phyloP scores from a whole-genome alignment of 1,140 invertebrate genomes.

The Diorhabda elongata region DNA sequence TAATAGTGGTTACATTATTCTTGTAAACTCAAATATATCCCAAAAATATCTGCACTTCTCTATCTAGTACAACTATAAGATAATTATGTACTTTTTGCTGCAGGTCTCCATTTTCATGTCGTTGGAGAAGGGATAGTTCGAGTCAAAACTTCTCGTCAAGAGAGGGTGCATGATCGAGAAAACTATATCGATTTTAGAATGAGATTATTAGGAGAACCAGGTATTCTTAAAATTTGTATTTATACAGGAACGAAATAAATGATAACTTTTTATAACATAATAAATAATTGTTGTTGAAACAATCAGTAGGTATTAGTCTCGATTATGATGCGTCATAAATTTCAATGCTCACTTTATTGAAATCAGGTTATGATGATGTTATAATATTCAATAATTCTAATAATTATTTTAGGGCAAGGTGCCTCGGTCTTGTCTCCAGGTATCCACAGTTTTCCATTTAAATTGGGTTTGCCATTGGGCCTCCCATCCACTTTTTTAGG shows the following conservation, averaged over 20 bases:
- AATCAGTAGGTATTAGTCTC: too few species aligned
- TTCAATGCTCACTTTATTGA: too few species aligned
- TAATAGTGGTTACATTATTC: too few species aligned
- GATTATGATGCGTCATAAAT: too few species aligned
- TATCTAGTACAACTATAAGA: too few species aligned
- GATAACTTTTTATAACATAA: too few species aligned
- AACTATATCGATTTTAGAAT: constrained; percentile 95
- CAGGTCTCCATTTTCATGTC: constrained; percentile 88
- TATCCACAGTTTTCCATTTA: constrained; percentile 94
- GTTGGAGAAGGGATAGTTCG: constrained; percentile 88
- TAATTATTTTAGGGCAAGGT: constrained; percentile 60
- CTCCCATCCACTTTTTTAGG: constrained; percentile 90
- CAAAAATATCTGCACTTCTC: too few species aligned
- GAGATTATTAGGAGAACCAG: constrained; percentile 84
- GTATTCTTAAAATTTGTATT: constrained; percentile 47
- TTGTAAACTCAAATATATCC: too few species aligned
- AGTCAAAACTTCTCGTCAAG: constrained; percentile 71
- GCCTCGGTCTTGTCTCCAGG: constrained; percentile 84
- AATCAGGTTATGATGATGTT: too few species aligned
- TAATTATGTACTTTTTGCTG: constrained; percentile 32
- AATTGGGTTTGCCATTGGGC: constrained; percentile 83
- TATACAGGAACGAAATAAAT: neutral
- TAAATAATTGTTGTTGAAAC: too few species aligned
- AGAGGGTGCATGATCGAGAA: constrained; percentile 83
- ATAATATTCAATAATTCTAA: too few species aligned